Conservation (phyloP, 2,888 invertebrate genomes). For the Drosophila lutescens region DNA sequence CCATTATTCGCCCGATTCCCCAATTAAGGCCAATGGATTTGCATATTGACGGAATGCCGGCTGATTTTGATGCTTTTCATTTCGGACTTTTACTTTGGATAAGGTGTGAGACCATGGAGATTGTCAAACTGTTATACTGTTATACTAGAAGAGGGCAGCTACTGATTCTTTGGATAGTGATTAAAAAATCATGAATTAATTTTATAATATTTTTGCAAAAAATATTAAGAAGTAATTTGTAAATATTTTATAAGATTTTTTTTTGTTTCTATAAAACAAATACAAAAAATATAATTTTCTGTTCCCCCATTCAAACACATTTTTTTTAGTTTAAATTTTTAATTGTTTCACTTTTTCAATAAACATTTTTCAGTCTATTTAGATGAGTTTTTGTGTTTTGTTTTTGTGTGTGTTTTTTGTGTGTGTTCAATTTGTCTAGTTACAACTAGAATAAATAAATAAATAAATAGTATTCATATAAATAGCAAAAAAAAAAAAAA, state of each 20-base stretch:
- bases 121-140: slow-evolving; percentile 3
- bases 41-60: slow-evolving; percentile 20
- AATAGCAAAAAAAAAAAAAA: slow-evolving; percentile 53
- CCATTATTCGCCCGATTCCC: slow-evolving; percentile 7
- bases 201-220: neutral
- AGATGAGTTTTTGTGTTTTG: slow-evolving; percentile 34
- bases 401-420: slow-evolving; percentile 1
- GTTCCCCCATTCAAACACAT: neutral
- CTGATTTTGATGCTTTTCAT: slow-evolving; percentile 20
- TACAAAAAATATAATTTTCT: no score
- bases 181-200: neutral
- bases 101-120: neutral
- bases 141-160: slow-evolving; percentile 4
- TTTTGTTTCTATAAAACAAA: no score
- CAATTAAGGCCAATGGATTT: slow-evolving; percentile 39
- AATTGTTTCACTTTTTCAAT: slow-evolving; percentile 45
- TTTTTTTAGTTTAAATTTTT: slow-evolving; percentile 8
- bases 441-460: slow-evolving; percentile 74
- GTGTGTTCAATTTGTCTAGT: slow-evolving; percentile 75
- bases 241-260: no score
- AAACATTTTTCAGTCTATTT: slow-evolving; percentile 81
- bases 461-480: slow-evolving; percentile 69
- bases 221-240: no score
- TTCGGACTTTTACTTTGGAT: slow-evolving; percentile 31
- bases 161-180: neutral